Percentiles rank a stretch among this genome's conserved stretches.
Evolutionary conservation across 2,888 invertebrate species (phyloP).

Genomic region (Philonicus albiceps): DNA sequence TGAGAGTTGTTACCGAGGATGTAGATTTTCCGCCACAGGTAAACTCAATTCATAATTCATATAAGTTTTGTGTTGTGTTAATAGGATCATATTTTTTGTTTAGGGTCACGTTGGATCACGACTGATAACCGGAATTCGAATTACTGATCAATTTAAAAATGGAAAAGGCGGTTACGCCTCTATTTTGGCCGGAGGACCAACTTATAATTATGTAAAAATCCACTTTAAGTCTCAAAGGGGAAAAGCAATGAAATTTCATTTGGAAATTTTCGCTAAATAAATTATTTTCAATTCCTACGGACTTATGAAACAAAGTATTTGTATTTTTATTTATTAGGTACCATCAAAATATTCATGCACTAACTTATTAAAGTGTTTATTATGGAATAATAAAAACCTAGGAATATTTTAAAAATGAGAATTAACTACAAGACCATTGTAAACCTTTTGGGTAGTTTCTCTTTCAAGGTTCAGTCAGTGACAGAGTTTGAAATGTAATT

Average conservation of each 20-base stretch:
- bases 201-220: constrained; percentile 56
- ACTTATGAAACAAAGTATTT: not conserved
- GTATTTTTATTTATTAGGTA: not conserved
- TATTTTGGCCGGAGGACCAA: constrained; percentile 61
- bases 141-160: constrained; percentile 59
- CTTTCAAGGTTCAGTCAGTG: too few species aligned
- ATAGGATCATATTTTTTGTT: not conserved
- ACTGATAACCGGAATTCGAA: not conserved
- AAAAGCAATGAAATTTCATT: constrained; percentile 62
- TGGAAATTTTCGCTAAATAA: constrained; percentile 60
- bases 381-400: too few species aligned
- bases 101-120: not conserved
- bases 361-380: too few species aligned
- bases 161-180: constrained; percentile 63
- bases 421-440: too few species aligned
- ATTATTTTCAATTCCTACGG: not conserved
- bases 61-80: not conserved
- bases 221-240: constrained; percentile 63
- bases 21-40: constrained; percentile 45
- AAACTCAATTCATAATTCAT: not conserved
- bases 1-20: constrained; percentile 53
- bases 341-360: not conserved
- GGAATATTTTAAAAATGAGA: too few species aligned
- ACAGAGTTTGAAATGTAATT: too few species aligned
- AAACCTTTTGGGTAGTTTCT: too few species aligned